Evolutionary conservation across 2,113 vertebrate species (phyloP).

Genomic region (Excalfactoria chinensis): DNA sequence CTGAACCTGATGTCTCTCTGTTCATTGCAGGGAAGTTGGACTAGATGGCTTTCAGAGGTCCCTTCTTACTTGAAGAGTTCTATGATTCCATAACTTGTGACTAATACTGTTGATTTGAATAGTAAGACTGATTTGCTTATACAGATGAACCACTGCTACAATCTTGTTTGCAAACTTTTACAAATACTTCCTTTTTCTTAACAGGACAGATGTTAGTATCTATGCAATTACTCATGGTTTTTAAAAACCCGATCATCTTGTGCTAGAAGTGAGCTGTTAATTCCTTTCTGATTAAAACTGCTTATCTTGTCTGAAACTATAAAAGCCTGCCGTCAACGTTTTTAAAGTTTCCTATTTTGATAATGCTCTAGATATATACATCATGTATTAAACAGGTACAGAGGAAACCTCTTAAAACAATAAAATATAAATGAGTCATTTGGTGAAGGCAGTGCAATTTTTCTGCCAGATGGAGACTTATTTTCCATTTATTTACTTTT

Average conservation of each 20-base stretch:
- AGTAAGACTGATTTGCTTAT: neutral
- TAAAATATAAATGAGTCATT: slow-evolving; percentile 53
- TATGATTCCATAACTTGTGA: no score
- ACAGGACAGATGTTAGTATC: neutral
- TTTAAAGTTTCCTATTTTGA: neutral
- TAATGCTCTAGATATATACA: neutral
- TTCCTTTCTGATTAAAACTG: neutral
- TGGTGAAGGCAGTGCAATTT: neutral
- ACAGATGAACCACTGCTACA: neutral
- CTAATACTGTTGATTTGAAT: neutral
- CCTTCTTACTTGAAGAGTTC: no score
- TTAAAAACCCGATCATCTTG: neutral
- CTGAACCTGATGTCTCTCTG: no score
- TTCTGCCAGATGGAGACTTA: neutral
- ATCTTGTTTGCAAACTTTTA: neutral
- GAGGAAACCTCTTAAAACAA: slow-evolving; percentile 46
- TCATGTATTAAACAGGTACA: slow-evolving; percentile 43
- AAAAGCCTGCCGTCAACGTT: neutral
- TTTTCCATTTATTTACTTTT: neutral
- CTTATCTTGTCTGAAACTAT: neutral
- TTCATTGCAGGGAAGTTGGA: no score
- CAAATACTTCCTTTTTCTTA: neutral
- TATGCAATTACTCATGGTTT: neutral
- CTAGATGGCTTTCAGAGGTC: no score
- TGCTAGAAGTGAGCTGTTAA: neutral